Evolutionary conservation across 2,113 vertebrate species (phyloP).

Genomic region (Lagenorhynchus albirostris): DNA sequence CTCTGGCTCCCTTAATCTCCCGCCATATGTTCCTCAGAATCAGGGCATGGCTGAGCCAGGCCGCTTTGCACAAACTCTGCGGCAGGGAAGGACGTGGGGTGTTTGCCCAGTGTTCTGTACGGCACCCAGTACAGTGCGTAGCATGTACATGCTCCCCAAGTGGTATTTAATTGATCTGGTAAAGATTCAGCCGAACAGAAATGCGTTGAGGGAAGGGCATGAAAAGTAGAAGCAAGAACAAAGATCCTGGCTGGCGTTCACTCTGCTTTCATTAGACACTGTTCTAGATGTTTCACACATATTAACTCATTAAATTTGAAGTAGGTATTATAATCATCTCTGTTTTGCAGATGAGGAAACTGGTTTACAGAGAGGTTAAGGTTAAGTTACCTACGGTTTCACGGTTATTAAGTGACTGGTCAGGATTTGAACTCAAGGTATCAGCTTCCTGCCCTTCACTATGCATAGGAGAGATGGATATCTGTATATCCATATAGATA

Average conservation of each 20-base stretch:
- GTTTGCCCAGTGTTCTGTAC: neutral
- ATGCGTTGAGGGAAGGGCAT: neutral
- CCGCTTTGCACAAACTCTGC: neutral
- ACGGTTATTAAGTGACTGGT: neutral
- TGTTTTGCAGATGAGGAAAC: neutral
- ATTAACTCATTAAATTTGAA: neutral
- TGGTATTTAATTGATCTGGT: neutral
- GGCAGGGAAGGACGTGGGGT: neutral
- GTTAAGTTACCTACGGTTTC: neutral
- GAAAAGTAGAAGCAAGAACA: neutral
- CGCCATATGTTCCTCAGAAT: neutral
- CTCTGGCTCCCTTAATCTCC: constrained; percentile 14
- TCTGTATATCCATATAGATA: neutral
- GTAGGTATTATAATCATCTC: neutral
- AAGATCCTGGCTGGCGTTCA: neutral
- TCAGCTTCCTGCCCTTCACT: neutral
- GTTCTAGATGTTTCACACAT: neutral
- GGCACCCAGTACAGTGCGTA: neutral
- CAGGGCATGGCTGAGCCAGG: neutral
- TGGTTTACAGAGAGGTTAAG: neutral
- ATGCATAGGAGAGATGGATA: neutral
- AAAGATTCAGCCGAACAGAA: neutral
- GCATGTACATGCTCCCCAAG: neutral
- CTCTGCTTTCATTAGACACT: neutral
- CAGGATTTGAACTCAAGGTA: neutral